A percentile compares a stretch with the other conserved stretches of the same genome.
Conservation (phyloP, 2,888 invertebrate genomes). For the Gandaritis pyraliata region DNA sequence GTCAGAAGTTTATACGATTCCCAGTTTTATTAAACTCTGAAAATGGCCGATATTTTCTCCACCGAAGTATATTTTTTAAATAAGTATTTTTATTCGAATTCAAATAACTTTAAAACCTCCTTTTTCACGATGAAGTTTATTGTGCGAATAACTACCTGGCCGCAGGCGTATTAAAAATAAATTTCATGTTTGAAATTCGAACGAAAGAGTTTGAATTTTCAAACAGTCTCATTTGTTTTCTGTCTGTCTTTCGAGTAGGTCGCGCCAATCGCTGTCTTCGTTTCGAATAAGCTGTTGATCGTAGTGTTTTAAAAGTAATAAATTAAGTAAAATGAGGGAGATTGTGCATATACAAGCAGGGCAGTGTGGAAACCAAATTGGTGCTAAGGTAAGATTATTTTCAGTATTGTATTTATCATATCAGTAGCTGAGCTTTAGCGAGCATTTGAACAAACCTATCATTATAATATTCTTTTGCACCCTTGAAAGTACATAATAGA, state of each 20-base stretch:
- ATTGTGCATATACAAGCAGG: conserved; percentile 92
- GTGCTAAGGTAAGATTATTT: conserved; percentile 68
- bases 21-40: conserved; percentile 28
- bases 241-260: conserved; percentile 64
- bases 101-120: conserved; percentile 1
- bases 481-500: too few relatives aligned
- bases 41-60: conserved; percentile 26
- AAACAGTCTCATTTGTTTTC: conserved; percentile 62
- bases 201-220: conserved; percentile 28
- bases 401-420: not conserved
- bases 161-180: conserved; percentile 12
- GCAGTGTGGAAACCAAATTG: conserved; percentile 88
- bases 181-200: conserved; percentile 23
- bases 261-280: conserved; percentile 48
- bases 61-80: not conserved
- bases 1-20: conserved; percentile 26
- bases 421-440: not conserved
- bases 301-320: conserved; percentile 49
- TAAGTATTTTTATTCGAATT: conserved; percentile 6
- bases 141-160: conserved; percentile 3
- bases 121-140: conserved; percentile 14
- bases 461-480: too few relatives aligned
- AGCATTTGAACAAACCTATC: too few relatives aligned
- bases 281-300: conserved; percentile 44
- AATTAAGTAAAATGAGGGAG: conserved; percentile 87